These are phyloP conservation scores for Hydrochoerus hydrochaeris DNA, from an alignment of 2,113 vertebrate species.

Conservation along the genomic window DNA sequence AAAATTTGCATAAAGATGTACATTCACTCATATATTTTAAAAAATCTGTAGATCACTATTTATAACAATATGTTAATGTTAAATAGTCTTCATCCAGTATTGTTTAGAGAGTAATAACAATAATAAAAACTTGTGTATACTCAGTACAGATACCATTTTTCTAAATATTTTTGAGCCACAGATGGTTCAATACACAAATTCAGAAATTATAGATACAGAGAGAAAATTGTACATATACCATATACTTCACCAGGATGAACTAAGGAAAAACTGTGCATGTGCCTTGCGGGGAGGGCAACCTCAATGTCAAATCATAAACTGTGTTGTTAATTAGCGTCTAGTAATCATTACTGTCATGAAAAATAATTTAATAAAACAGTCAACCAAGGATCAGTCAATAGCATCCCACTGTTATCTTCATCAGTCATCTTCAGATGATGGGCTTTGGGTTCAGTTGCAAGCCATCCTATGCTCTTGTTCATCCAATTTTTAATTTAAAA, in stretches of 20 bases:
- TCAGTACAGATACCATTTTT: background rate
- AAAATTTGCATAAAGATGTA: background rate
- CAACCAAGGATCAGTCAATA: conserved; percentile 6
- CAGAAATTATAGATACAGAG: background rate
- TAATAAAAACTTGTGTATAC: background rate
- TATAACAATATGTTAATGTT: background rate
- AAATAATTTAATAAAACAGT: conserved; percentile 58
- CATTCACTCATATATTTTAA: background rate
- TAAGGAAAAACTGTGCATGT: background rate
- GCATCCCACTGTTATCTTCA: conserved; percentile 3
- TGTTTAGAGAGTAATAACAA: background rate
- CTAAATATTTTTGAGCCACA: background rate
- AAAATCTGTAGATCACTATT: background rate
- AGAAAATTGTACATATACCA: background rate
- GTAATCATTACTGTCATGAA: conserved; percentile 49
- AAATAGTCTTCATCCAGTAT: background rate
- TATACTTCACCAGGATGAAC: background rate
- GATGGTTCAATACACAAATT: background rate
- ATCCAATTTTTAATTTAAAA: conserved; percentile 62
- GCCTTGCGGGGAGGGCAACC: background rate
- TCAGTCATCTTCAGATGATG: conserved; percentile 54
- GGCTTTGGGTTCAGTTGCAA: conserved; percentile 45
- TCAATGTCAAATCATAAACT: background rate
- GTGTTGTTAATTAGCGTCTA: conserved; percentile 34
- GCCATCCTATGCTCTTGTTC: conserved; percentile 5